Evolutionary conservation across 2,888 invertebrate genomes (phyloP).

Genomic region (Pelosia muscerda): DNA sequence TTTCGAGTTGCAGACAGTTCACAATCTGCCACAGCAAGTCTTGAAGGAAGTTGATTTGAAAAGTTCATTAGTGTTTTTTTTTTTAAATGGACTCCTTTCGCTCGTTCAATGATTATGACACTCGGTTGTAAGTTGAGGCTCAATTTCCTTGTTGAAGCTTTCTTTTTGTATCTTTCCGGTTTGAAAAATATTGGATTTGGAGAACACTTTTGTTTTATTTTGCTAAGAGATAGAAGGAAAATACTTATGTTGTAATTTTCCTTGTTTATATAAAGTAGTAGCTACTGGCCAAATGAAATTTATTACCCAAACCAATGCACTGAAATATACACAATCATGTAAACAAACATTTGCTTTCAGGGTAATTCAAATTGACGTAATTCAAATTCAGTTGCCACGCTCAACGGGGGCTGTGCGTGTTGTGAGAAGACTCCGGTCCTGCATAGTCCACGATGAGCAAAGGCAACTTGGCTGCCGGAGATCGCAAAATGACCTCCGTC

Average conservation of each 20-base stretch:
- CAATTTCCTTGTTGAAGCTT: slow-evolving; percentile 47
- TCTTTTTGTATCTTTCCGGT: slow-evolving; percentile 33
- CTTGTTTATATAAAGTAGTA: neutral
- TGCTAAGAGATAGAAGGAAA: neutral
- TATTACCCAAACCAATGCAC: too few relatives aligned
- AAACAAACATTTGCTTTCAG: too few relatives aligned
- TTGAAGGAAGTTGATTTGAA: slow-evolving; percentile 56
- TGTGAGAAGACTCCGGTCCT: too few relatives aligned
- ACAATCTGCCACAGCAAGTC: slow-evolving; percentile 31
- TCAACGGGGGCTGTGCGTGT: too few relatives aligned
- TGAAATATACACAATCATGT: too few relatives aligned
- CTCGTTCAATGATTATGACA: slow-evolving; percentile 46
- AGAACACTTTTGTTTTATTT: neutral
- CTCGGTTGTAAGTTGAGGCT: slow-evolving; percentile 42
- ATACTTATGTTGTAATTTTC: neutral
- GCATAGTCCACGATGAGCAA: too few relatives aligned
- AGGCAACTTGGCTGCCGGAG: too few relatives aligned
- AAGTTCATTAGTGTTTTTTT: slow-evolving; percentile 55
- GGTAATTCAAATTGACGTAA: too few relatives aligned
- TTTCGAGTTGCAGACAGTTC: slow-evolving; percentile 34
- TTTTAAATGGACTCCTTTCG: slow-evolving; percentile 39
- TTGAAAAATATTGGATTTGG: slow-evolving; percentile 13
- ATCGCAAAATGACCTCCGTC: too few relatives aligned
- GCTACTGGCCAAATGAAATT: neutral
- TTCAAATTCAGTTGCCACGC: too few relatives aligned